Evolutionary conservation across 2,113 vertebrate species (phyloP).

Genomic region (Dipodomys stephensi): DNA sequence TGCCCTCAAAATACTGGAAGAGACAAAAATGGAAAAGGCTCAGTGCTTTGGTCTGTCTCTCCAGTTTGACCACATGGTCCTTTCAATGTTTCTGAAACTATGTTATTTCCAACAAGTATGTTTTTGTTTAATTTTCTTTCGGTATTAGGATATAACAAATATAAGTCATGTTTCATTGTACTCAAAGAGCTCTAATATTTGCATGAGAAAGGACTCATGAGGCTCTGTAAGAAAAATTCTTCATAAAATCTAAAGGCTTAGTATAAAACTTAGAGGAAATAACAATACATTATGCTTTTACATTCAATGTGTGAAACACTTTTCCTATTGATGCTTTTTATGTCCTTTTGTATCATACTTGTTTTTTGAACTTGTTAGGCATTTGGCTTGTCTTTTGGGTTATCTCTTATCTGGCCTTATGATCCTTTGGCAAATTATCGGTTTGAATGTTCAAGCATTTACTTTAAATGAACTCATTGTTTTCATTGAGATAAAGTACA

Average conservation of each 20-base stretch:
- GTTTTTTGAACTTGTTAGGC: neutral
- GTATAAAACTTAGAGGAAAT: neutral
- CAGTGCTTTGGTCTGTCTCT: neutral
- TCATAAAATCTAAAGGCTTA: neutral
- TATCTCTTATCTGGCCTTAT: neutral
- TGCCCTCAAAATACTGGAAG: neutral
- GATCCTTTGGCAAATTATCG: neutral
- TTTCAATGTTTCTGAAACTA: neutral
- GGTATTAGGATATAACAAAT: neutral
- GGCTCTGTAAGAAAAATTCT: neutral
- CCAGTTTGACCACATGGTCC: neutral
- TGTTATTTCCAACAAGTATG: neutral
- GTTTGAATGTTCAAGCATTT: neutral
- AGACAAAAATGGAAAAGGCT: neutral
- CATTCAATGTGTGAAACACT: neutral
- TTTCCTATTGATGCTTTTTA: neutral
- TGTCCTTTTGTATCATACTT: neutral
- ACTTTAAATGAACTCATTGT: neutral
- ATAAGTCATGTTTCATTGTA: neutral
- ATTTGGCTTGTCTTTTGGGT: neutral
- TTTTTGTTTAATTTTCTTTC: neutral
- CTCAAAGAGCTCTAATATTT: neutral
- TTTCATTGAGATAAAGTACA: slow-evolving; percentile 5
- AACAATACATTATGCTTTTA: neutral
- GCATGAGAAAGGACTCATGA: neutral